Conservation (phyloP, 2,113 vertebrate species). For the Phrynosoma platyrhinos region DNA sequence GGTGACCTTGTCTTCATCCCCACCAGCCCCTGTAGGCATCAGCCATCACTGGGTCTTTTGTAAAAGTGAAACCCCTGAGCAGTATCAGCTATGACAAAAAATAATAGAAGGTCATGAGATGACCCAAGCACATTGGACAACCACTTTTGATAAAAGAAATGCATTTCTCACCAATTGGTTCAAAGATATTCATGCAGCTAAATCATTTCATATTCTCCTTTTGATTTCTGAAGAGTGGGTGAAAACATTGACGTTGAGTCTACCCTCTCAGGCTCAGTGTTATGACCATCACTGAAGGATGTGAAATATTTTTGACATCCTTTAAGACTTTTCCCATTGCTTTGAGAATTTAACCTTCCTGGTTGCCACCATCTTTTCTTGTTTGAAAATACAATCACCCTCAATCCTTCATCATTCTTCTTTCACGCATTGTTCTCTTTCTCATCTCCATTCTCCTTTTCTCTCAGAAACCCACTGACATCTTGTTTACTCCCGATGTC, state of each 20-base stretch:
- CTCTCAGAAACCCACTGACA: constrained; percentile 4
- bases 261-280: neutral
- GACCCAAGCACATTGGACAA: neutral
- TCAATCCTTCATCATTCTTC: neutral
- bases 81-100: too few species aligned
- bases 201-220: neutral
- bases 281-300: neutral
- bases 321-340: neutral
- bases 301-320: neutral
- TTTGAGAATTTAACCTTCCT: neutral
- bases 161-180: neutral
- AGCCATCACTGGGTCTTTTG: too few species aligned
- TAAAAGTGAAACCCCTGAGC: too few species aligned
- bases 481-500: constrained; percentile 41
- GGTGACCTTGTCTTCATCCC: too few species aligned
- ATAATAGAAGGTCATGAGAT: neutral
- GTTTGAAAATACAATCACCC: neutral
- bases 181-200: neutral
- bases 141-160: too few species aligned
- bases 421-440: neutral
- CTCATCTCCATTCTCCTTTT: neutral
- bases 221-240: neutral
- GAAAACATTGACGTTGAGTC: neutral
- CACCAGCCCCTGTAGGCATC: too few species aligned
- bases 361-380: neutral